phyloP scores from a whole-genome alignment of 2,888 invertebrate species.

The Lottia gigantea region DNA sequence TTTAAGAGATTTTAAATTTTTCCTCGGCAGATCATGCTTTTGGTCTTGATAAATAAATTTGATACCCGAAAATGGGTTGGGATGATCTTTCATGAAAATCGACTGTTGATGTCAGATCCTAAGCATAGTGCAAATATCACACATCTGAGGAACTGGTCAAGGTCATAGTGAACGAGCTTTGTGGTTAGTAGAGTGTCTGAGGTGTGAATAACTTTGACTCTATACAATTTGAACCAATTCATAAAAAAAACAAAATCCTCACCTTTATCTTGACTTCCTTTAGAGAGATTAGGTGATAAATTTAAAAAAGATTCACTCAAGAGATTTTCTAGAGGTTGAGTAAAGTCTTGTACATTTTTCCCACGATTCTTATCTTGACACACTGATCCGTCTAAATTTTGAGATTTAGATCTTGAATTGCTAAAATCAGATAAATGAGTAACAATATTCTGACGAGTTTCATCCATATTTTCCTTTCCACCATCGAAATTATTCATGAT shows the following conservation, averaged over 20 bases:
- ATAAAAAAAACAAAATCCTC: not conserved
- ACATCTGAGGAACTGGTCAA: too few relatives aligned
- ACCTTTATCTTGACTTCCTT: conserved; percentile 39
- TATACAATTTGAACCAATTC: too few relatives aligned
- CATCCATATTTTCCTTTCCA: conserved; percentile 3
- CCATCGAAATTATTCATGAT: not conserved
- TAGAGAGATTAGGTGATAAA: conserved; percentile 32
- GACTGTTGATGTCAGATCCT: too few relatives aligned
- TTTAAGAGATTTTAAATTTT: too few relatives aligned
- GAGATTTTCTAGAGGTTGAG: conserved; percentile 40
- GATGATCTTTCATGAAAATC: too few relatives aligned
- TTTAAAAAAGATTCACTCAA: conserved; percentile 36
- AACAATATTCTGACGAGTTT: conserved; percentile 4
- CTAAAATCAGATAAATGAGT: conserved; percentile 1
- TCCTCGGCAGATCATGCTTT: too few relatives aligned
- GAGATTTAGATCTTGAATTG: not conserved
- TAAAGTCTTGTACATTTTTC: conserved; percentile 22
- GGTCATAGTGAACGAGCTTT: too few relatives aligned
- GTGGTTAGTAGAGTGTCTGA: too few relatives aligned
- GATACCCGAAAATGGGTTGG: too few relatives aligned
- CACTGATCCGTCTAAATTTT: not conserved
- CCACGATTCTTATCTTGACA: conserved; percentile 7
- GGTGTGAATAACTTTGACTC: too few relatives aligned
- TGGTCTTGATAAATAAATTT: too few relatives aligned
- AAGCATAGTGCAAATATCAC: too few relatives aligned